These are phyloP conservation scores for Oenanthe oenanthe DNA, from an alignment of 2,113 vertebrate genomes.

Conservation along the genomic window DNA sequence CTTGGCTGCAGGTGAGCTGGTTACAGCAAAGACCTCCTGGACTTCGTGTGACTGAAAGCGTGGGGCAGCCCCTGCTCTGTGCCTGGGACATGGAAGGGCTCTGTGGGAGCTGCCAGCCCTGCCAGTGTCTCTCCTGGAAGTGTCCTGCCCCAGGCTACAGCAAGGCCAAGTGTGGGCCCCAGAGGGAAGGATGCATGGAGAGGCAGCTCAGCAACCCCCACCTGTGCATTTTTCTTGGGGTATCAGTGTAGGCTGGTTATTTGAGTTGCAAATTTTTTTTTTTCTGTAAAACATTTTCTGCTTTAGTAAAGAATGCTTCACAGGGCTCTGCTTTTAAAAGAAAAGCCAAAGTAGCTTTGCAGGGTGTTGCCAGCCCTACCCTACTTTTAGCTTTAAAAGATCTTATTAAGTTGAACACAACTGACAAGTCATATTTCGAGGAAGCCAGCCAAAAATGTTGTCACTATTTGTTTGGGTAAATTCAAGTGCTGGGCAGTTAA, in stretches of 20 bases:
- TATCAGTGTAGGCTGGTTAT: neutral
- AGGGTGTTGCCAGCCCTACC: constrained; percentile 37
- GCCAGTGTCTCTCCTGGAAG: neutral
- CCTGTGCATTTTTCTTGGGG: neutral
- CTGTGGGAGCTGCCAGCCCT: neutral
- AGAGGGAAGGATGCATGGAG: neutral
- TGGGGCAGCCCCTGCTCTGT: neutral
- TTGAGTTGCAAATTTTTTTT: neutral
- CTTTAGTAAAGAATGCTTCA: neutral
- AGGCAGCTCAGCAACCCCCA: neutral
- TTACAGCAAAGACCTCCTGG: neutral
- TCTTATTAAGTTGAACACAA: constrained; percentile 38
- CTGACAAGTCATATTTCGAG: constrained; percentile 54
- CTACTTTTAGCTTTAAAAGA: constrained; percentile 21
- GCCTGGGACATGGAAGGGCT: neutral
- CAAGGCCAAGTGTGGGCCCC: accelerated
- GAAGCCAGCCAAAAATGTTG: constrained; percentile 58
- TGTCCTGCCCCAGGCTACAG: neutral
- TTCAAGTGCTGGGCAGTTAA: neutral
- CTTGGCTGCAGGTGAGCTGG: neutral
- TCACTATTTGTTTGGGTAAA: constrained; percentile 8
- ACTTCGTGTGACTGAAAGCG: neutral
- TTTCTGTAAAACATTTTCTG: neutral
- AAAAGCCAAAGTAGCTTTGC: neutral
- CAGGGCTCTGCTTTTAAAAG: neutral